A percentile compares a stretch with the other conserved stretches of the same genome.
phyloP scores from a whole-genome alignment of 2,797 vertebrate species.

The Poecile montanus region DNA sequence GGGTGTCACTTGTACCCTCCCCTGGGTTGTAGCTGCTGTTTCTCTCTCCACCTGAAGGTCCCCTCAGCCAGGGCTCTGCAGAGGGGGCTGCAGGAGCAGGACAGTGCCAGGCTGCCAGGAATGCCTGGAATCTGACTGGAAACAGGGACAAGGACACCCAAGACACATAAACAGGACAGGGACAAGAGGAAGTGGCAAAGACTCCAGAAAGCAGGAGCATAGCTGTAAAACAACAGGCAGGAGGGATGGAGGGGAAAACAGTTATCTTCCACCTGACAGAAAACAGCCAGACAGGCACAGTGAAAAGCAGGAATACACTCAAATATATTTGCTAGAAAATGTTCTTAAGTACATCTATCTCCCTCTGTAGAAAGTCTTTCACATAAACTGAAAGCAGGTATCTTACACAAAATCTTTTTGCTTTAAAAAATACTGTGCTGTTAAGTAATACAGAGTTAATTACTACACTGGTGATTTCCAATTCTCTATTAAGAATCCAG shows the following conservation, averaged over 20 bases:
- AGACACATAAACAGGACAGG: neutral
- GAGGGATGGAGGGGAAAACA: neutral
- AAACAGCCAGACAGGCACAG: neutral
- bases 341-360: neutral
- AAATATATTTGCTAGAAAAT: neutral
- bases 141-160: neutral
- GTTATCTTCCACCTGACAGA: neutral
- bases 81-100: neutral
- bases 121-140: neutral
- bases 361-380: neutral
- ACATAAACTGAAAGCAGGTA: neutral
- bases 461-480: neutral
- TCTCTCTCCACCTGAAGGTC: neutral
- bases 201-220: neutral
- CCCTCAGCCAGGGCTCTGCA: neutral
- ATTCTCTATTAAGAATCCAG: neutral
- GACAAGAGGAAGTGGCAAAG: neutral
- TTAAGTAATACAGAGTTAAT: neutral
- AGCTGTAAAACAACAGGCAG: neutral
- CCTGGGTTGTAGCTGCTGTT: neutral
- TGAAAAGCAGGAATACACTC: neutral
- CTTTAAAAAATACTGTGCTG: neutral
- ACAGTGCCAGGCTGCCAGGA: neutral
- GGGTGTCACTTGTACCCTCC: neutral
- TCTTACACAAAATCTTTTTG: neutral